Percentiles rank a stretch among this genome's conserved stretches.
These are phyloP conservation scores for Nymphalis c-album DNA, from an alignment of 2,888 invertebrate species.

Conservation along the genomic window DNA sequence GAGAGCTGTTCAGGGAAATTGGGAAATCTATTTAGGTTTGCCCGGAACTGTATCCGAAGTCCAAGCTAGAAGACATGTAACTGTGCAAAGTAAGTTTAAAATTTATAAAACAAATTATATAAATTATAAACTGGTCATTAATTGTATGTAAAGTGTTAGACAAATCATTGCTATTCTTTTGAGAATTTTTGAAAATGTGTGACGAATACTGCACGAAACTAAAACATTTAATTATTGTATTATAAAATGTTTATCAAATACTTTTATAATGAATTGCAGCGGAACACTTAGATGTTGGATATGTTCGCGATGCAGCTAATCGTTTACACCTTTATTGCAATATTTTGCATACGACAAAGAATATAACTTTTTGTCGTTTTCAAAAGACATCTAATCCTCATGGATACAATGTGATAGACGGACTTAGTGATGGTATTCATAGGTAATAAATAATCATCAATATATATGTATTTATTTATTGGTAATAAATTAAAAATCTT, in stretches of 20 bases:
- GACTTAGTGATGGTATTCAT: constrained; percentile 68
- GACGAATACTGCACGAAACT: too few relatives aligned
- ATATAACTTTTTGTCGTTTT: constrained; percentile 76
- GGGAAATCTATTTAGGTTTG: constrained; percentile 69
- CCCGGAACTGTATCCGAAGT: constrained; percentile 70
- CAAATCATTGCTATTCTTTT: too few relatives aligned
- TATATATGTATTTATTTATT: too few relatives aligned
- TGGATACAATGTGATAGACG: constrained; percentile 71
- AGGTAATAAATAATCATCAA: constrained; percentile 51
- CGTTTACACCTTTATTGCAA: constrained; percentile 74
- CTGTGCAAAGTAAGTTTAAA: constrained; percentile 58
- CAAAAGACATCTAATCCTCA: constrained; percentile 58
- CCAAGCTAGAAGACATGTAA: constrained; percentile 57
- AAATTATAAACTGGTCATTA: neutral
- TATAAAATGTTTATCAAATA: neutral
- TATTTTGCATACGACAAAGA: constrained; percentile 62
- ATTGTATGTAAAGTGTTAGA: neutral
- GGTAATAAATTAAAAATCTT: too few relatives aligned
- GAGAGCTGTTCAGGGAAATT: constrained; percentile 71
- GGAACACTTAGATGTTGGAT: constrained; percentile 72
- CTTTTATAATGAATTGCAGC: constrained; percentile 50
- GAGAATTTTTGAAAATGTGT: too few relatives aligned
- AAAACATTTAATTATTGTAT: too few relatives aligned
- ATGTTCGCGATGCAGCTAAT: constrained; percentile 49
- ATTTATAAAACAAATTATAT: neutral